phyloP scores from a whole-genome alignment of 2,113 vertebrate species.

The Pelmatolapia mariae region DNA sequence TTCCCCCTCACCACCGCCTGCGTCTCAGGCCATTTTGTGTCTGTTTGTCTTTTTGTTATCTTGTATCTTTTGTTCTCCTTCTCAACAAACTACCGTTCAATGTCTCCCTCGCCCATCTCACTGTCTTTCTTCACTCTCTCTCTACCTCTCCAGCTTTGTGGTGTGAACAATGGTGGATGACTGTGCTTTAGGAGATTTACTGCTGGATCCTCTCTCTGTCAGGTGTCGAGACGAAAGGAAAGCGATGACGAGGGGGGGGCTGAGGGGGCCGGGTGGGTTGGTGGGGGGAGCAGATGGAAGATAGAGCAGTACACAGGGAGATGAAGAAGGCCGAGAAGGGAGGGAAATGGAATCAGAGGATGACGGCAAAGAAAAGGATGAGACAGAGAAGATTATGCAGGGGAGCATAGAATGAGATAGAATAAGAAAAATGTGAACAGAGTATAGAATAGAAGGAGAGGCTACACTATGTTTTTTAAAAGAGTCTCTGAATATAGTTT shows the following conservation, averaged over 20 bases:
- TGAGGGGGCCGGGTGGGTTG: neutral
- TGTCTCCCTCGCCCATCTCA: neutral
- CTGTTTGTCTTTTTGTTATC: conserved; percentile 55
- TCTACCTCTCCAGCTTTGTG: conserved; percentile 19
- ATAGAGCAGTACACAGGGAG: conserved; percentile 44
- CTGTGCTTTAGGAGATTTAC: conserved; percentile 66
- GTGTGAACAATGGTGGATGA: conserved; percentile 52
- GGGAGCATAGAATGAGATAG: neutral
- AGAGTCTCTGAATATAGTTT: conserved; percentile 10
- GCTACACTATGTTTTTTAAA: conserved; percentile 3
- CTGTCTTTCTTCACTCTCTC: neutral
- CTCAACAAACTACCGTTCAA: conserved; percentile 18
- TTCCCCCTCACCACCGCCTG: neutral
- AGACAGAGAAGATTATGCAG: conserved; percentile 29
- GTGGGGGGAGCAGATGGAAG: conserved; percentile 38
- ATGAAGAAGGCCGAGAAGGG: conserved; percentile 17
- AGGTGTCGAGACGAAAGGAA: conserved; percentile 57
- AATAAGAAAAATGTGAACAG: conserved; percentile 3
- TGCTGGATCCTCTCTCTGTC: conserved; percentile 63
- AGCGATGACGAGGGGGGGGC: conserved; percentile 11
- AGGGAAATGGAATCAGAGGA: conserved; percentile 28
- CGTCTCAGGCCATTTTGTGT: conserved; percentile 33
- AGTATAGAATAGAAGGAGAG: neutral
- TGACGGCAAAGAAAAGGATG: conserved; percentile 34
- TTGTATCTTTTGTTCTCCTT: conserved; percentile 36